Evolutionary conservation across 2,888 invertebrate species (phyloP).

Genomic region (Griposia aprilina): DNA sequence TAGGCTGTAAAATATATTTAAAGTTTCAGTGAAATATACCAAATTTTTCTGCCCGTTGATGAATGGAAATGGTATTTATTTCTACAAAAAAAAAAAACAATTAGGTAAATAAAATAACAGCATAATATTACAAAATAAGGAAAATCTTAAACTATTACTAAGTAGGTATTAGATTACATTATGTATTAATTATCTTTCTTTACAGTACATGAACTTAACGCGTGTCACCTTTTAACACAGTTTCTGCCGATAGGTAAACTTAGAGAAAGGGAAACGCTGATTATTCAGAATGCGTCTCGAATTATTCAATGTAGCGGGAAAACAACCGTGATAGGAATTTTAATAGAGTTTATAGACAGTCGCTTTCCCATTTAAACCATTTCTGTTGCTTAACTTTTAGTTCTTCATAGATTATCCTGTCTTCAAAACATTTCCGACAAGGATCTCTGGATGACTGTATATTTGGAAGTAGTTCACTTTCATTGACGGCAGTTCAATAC

Average conservation of each 20-base stretch:
- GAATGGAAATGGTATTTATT: constrained; percentile 9
- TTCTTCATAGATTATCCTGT: background rate
- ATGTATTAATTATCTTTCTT: background rate
- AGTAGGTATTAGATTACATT: too few relatives aligned
- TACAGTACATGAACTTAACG: background rate
- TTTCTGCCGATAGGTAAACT: constrained; percentile 54
- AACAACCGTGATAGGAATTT: constrained; percentile 75
- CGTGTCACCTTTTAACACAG: constrained; percentile 48
- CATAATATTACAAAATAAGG: background rate
- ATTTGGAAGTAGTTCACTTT: constrained; percentile 17
- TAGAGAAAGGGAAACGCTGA: constrained; percentile 74
- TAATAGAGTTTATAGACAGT: constrained; percentile 72
- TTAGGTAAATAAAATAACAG: background rate
- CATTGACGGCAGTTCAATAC: constrained; percentile 68
- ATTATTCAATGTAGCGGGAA: constrained; percentile 80
- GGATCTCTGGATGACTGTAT: constrained; percentile 2
- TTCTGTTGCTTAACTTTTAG: constrained; percentile 49
- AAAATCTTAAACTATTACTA: background rate
- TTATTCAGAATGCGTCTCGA: constrained; percentile 78
- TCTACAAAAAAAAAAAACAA: background rate
- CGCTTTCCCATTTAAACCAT: constrained; percentile 73
- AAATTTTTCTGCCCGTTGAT: constrained; percentile 14
- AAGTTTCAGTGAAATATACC: constrained; percentile 1
- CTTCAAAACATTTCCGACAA: background rate
- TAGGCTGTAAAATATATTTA: background rate